Evolutionary conservation across 92 coral and sea anemone species (phyloP), one percentile per base, ranked within the genome.

Genomic region (Scolanthus callimorphus): DNA sequence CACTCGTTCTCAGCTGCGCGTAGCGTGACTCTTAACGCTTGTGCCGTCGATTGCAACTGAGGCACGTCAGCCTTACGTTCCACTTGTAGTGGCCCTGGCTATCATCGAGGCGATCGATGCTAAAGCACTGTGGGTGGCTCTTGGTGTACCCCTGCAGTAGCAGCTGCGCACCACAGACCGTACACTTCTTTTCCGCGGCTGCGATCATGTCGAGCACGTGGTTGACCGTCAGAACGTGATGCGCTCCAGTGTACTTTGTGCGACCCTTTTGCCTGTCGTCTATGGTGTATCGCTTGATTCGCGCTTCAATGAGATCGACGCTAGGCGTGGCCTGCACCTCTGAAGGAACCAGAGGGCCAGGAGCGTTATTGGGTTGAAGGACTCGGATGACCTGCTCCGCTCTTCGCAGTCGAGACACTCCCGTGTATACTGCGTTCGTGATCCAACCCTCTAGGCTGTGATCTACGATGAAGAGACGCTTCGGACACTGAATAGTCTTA

Each of bases 211-310:
- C 27, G 27, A 66, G 37, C 25, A 70, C 51, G 37, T 70, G 69
- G 59, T 62, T 30, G 49, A 71, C 78, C 1, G 71, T 71, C 8
- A 71, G 78, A 9, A 3, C 13, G 61, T 71, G 71, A 27, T 31
- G 17, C 1, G 51, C n/a, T 10, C 71, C 78, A 0, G 26, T 71
- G 50, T 60, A 62, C 57, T 39, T 49, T 1, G 63, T 25, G 27
- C 71, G 71, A 11, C 63, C 55, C 29, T 72, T 72, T 39, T 53
- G 71, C 49, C 63, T 26, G 71, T 72, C 79, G 27, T 72, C 71
- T 39, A 62, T 20, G 17, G 19, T 57, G 55, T 72, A 72, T 21
- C 79, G 54, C 55, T 72, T 62, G 39, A 72, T 3, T 26, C 79
- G 71, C 11, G 64, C 57, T 27, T 27, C 63, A 59, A 72, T 62